Percentiles rank a stretch among this genome's conserved stretches.
These are phyloP conservation scores for Spea hammondii DNA, from an alignment of 2,797 vertebrate genomes.

Conservation along the genomic window DNA sequence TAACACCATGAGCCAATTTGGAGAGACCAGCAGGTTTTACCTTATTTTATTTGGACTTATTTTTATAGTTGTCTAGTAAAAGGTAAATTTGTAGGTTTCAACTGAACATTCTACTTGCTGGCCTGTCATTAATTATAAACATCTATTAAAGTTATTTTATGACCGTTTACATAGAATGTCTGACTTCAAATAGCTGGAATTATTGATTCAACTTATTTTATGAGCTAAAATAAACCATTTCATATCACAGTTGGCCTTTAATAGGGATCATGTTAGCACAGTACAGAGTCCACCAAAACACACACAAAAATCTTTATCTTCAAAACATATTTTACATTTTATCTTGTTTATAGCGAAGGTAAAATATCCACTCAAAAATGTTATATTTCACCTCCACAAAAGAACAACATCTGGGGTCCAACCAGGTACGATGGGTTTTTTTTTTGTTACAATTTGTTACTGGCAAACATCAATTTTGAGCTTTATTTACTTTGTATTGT, in stretches of 20 bases:
- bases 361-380: too few relatives aligned
- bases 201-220: slow-evolving; percentile 3
- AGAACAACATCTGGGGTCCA: too few relatives aligned
- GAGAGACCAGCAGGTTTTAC: slow-evolving; percentile 24
- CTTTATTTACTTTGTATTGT: too few relatives aligned
- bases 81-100: slow-evolving; percentile 15
- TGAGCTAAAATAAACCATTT: neutral
- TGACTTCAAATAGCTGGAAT: neutral
- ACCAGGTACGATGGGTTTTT: too few relatives aligned
- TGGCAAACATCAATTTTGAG: too few relatives aligned
- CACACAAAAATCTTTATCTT: neutral
- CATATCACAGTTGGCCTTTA: neutral
- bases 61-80: slow-evolving; percentile 3
- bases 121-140: neutral
- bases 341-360: too few relatives aligned
- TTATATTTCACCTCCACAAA: too few relatives aligned
- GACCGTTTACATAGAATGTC: slow-evolving; percentile 5
- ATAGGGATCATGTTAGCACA: neutral
- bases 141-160: slow-evolving; percentile 9
- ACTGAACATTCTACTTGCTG: neutral
- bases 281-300: neutral
- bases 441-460: too few relatives aligned
- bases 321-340: too few relatives aligned
- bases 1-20: slow-evolving; percentile 36
- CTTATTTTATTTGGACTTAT: slow-evolving; percentile 18